These are phyloP conservation scores for Dorcus parallelipipedus DNA, from an alignment of 2,888 invertebrate genomes.

Conservation along the genomic window DNA sequence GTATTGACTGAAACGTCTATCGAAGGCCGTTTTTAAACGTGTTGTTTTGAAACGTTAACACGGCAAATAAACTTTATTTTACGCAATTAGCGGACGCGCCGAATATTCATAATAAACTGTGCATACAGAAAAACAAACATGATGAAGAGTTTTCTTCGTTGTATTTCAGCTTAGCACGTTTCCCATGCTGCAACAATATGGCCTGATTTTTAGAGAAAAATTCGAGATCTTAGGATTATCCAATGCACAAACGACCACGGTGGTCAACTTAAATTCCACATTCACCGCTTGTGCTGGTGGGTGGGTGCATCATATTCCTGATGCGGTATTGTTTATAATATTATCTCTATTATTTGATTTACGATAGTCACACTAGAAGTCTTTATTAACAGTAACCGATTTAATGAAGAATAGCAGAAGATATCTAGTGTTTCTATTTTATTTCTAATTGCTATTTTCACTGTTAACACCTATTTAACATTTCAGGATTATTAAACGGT, in stretches of 20 bases:
- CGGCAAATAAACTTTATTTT: background rate
- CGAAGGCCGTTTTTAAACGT: no score
- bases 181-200: slow-evolving; percentile 69
- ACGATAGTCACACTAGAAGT: background rate
- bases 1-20: background rate
- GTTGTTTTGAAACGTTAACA: no score
- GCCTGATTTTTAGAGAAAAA: slow-evolving; percentile 65
- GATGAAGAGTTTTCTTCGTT: no score
- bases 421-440: background rate
- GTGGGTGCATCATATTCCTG: slow-evolving; percentile 27
- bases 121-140: no score
- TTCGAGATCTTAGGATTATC: slow-evolving; percentile 59
- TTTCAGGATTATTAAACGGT: slow-evolving; percentile 66
- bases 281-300: slow-evolving; percentile 68
- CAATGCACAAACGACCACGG: slow-evolving; percentile 65
- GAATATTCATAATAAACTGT: background rate
- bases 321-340: slow-evolving; percentile 11
- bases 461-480: slow-evolving; percentile 4
- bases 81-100: background rate
- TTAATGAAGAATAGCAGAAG: background rate
- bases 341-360: no score
- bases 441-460: background rate
- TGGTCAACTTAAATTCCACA: slow-evolving; percentile 70
- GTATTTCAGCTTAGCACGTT: slow-evolving; percentile 61
- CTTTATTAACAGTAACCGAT: background rate